phyloP scores from a whole-genome alignment of 2,888 invertebrate genomes.

The Scaptomyza flava region DNA sequence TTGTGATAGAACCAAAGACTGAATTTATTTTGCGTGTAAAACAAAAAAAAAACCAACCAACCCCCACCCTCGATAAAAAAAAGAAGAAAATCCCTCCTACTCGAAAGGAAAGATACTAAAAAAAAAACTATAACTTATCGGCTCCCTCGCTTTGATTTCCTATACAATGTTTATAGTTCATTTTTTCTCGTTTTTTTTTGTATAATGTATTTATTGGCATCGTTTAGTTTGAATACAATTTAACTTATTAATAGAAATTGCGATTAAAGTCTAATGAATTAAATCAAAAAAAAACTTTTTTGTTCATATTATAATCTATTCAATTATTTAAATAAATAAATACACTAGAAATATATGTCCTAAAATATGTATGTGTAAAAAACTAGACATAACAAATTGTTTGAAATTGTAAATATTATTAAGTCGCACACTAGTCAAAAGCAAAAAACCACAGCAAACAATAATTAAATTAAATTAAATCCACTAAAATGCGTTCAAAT shows the following conservation, averaged over 20 bases:
- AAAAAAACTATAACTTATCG: slow-evolving; percentile 41
- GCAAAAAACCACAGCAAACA: slow-evolving; percentile 58
- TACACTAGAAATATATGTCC: slow-evolving; percentile 4
- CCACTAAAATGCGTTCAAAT: slow-evolving; percentile 67
- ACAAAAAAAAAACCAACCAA: slow-evolving; percentile 42
- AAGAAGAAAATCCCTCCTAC: slow-evolving; percentile 8
- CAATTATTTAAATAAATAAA: slow-evolving; percentile 52
- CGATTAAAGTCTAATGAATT: slow-evolving; percentile 47
- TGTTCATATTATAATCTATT: slow-evolving; percentile 52
- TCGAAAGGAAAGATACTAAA: slow-evolving; percentile 34
- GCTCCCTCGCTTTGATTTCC: slow-evolving; percentile 58
- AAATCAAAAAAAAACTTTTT: slow-evolving; percentile 34
- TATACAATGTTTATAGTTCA: slow-evolving; percentile 47
- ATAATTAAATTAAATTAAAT: slow-evolving; percentile 62
- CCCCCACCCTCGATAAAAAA: slow-evolving; percentile 17
- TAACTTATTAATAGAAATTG: slow-evolving; percentile 53
- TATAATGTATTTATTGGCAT: slow-evolving; percentile 72
- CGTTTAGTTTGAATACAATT: slow-evolving; percentile 47
- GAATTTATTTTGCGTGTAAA: slow-evolving; percentile 83
- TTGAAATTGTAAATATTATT: slow-evolving; percentile 76
- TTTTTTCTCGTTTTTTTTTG: slow-evolving; percentile 46
- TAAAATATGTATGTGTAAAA: slow-evolving; percentile 27
- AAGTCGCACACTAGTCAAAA: slow-evolving; percentile 77
- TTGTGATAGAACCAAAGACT: slow-evolving; percentile 85
- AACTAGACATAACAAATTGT: slow-evolving; percentile 68